Percentiles rank a stretch among this genome's conserved stretches.
Evolutionary conservation across 2,113 vertebrate species (phyloP).

Genomic region (Notiomystis cincta): DNA sequence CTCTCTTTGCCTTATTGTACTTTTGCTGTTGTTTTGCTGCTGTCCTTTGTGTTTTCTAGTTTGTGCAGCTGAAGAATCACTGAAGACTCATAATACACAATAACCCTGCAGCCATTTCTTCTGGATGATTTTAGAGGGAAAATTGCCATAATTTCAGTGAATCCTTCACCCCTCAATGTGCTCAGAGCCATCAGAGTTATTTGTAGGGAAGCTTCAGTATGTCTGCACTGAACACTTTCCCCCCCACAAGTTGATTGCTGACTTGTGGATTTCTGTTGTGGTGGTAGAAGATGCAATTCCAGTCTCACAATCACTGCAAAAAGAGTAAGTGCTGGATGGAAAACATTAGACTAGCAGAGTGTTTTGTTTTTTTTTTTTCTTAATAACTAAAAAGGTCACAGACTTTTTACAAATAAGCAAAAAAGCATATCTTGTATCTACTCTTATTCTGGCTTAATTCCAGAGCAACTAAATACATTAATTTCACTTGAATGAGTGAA

Average conservation of each 20-base stretch:
- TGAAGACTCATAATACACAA: slow-evolving; percentile 1
- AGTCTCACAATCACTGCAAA: not conserved
- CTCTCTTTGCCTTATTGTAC: not conserved
- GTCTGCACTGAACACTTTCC: not conserved
- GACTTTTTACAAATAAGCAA: not conserved
- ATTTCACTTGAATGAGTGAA: not conserved
- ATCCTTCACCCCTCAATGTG: not conserved
- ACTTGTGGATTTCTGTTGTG: not conserved
- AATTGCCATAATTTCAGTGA: slow-evolving; percentile 37
- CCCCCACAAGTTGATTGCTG: not conserved
- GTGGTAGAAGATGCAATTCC: not conserved
- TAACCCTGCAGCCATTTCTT: slow-evolving; percentile 8
- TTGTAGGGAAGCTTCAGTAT: not conserved
- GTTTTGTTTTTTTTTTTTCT: not conserved
- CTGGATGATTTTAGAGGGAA: slow-evolving; percentile 5
- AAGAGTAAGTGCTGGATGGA: not conserved
- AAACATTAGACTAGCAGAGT: not conserved
- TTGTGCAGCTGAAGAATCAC: slow-evolving; percentile 5
- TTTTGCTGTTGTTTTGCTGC: not conserved
- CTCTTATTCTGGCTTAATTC: not conserved
- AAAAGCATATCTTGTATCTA: accelerated
- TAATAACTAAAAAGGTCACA: not conserved
- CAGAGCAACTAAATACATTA: not conserved
- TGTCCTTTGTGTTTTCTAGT: slow-evolving; percentile 3
- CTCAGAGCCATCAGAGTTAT: not conserved